Base-by-base conservation (phyloP, 92 coral and sea anemone genomes). In the Palythoa caribaeorum region DNA sequence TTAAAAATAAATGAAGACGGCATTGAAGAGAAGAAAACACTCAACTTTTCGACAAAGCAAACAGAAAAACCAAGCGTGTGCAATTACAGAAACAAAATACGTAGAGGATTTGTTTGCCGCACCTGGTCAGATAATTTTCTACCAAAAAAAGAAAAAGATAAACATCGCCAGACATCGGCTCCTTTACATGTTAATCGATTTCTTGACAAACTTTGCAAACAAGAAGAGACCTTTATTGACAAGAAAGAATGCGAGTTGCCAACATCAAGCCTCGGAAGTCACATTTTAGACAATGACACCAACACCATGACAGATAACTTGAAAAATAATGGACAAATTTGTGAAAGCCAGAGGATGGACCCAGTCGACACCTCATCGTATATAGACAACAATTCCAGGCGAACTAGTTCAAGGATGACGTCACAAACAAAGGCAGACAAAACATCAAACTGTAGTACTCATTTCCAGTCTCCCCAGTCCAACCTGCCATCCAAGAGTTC, bases 71-170 rank as follows among this genome's bases (percentile, higher is more conserved):
- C 48, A 36, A 73, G 48, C 36, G 60, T 52, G 36, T 73, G 57
- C 35, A 89, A 66, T 8, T 21, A 47, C 6, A 54, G 70, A 65
- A 88, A 66, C 37, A 89, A 68, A 73, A 71, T 94, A 28, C 89
- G 92, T 59, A 94, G 91, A 37, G 98, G 98, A 62, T 93, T 94
- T 78, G 98, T 83, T 16, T 94, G 98, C 80, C 88, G 96, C 62
- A 87, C 78, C n/a, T 93, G 96, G 96, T 87, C 98, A 79, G 73
- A 85, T 14, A 89, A 91, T 38, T 93, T 81, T 71, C 91, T 93
- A 68, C 83, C 94, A 20, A 83, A 76, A 44, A 85, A 35, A 38
- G 36, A 17, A 54, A 57, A 57, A 4, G 40, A 50, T 16, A 54
- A 75, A 13, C 60, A 75, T 8, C 84, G 89, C 16, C 89, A 85